Evolutionary conservation across 2,797 vertebrate genomes (phyloP).

Genomic region (Acanthopagrus latus): DNA sequence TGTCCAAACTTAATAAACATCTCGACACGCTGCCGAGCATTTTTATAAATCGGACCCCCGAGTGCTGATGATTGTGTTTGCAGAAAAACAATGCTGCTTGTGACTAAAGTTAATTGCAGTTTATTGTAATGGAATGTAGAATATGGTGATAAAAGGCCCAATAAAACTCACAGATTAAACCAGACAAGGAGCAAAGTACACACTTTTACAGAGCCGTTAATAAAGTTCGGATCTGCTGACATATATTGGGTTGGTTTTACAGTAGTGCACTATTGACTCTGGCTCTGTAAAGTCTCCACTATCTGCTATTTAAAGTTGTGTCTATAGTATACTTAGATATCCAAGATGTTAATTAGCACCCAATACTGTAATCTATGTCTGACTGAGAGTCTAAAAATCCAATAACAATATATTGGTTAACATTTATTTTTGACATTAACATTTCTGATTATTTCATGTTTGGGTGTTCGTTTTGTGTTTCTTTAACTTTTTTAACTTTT

Average conservation of each 20-base stretch:
- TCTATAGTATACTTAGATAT: slow-evolving; percentile 15
- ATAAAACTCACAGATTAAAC: slow-evolving; percentile 61
- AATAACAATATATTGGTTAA: neutral
- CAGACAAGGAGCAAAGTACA: slow-evolving; percentile 37
- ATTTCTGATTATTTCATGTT: neutral
- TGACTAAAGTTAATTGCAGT: slow-evolving; percentile 55
- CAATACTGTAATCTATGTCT: neutral
- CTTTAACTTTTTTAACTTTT: too few relatives aligned
- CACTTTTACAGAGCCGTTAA: slow-evolving; percentile 33
- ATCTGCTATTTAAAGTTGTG: slow-evolving; percentile 36
- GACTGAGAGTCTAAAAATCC: neutral
- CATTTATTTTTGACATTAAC: neutral
- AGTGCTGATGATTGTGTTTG: slow-evolving; percentile 43
- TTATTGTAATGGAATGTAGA: slow-evolving; percentile 61
- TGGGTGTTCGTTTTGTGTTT: too few relatives aligned
- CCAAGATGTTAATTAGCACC: slow-evolving; percentile 12
- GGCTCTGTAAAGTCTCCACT: slow-evolving; percentile 20
- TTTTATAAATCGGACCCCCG: slow-evolving; percentile 34
- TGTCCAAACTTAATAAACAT: slow-evolving; percentile 45
- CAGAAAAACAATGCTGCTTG: slow-evolving; percentile 41
- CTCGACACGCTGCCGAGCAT: slow-evolving; percentile 9
- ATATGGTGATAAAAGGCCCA: slow-evolving; percentile 59
- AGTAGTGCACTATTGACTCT: slow-evolving; percentile 30
- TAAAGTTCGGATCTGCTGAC: slow-evolving; percentile 35
- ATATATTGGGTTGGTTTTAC: slow-evolving; percentile 52